phyloP scores from a whole-genome alignment of 2,113 vertebrate species.

The Isichthys henryi region DNA sequence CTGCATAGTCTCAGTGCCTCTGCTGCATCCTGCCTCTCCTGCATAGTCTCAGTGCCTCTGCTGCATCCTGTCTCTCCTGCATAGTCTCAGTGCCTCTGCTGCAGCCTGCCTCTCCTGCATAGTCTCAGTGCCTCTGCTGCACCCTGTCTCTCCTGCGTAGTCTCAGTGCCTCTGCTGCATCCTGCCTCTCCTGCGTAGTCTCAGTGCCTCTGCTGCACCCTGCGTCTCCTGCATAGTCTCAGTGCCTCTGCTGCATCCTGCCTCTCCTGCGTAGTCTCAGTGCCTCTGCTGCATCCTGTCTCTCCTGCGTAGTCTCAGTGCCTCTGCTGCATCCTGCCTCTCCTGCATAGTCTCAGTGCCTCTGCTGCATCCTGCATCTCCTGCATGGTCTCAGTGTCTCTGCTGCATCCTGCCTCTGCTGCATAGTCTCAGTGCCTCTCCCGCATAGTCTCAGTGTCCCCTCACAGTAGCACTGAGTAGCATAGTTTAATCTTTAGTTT shows the following conservation, averaged over 20 bases:
- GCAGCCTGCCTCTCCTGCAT: neutral
- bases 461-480: neutral
- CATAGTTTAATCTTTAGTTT: neutral
- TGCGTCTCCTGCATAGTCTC: neutral
- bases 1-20: neutral
- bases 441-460: neutral
- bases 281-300: no score
- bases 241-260: neutral
- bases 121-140: neutral
- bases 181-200: neutral
- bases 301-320: no score
- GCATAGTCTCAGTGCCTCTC: no score
- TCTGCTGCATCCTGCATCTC: no score
- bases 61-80: neutral
- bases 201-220: neutral
- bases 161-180: neutral
- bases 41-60: neutral
- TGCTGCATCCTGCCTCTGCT: no score
- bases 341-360: no score
- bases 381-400: no score
- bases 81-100: neutral
- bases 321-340: no score
- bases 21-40: neutral
- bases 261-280: no score
- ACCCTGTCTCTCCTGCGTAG: neutral